A percentile compares a stretch with the other conserved stretches of the same genome.
These are phyloP conservation scores for Pollachius pollachius DNA, from an alignment of 2,113 vertebrate genomes.

Conservation along the genomic window DNA sequence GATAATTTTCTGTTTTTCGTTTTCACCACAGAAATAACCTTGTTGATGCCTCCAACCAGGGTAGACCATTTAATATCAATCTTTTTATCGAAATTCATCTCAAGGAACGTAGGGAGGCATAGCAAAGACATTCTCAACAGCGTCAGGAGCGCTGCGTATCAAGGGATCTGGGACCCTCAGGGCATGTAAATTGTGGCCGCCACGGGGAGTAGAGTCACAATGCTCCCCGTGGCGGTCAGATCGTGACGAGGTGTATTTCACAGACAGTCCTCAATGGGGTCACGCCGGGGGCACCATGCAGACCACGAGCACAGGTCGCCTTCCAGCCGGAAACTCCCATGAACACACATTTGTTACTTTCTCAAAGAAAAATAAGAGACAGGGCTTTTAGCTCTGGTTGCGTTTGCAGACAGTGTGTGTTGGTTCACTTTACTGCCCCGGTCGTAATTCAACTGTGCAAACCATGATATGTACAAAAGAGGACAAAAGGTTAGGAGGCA, in stretches of 20 bases:
- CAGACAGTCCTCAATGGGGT: conserved; percentile 33
- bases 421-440: conserved; percentile 33
- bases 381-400: background rate
- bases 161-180: too few species aligned
- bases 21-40: too few species aligned
- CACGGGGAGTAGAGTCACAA: too few species aligned
- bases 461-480: conserved; percentile 49
- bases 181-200: too few species aligned
- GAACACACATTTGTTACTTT: background rate
- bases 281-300: conserved; percentile 42
- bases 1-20: too few species aligned
- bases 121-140: too few species aligned
- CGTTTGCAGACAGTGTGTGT: conserved; percentile 8
- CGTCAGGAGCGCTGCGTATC: too few species aligned
- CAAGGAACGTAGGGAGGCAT: too few species aligned
- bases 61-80: too few species aligned
- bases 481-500: conserved; percentile 42
- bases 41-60: too few species aligned
- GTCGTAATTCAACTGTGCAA: conserved; percentile 45
- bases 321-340: conserved; percentile 16
- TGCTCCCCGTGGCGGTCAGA: conserved; percentile 42
- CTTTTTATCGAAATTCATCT: too few species aligned
- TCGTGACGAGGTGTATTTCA: conserved; percentile 47
- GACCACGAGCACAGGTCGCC: conserved; percentile 35
- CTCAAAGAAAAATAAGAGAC: conserved; percentile 5